Conservation (phyloP, 2,797 vertebrate genomes). For the Bovichtus variegatus region DNA sequence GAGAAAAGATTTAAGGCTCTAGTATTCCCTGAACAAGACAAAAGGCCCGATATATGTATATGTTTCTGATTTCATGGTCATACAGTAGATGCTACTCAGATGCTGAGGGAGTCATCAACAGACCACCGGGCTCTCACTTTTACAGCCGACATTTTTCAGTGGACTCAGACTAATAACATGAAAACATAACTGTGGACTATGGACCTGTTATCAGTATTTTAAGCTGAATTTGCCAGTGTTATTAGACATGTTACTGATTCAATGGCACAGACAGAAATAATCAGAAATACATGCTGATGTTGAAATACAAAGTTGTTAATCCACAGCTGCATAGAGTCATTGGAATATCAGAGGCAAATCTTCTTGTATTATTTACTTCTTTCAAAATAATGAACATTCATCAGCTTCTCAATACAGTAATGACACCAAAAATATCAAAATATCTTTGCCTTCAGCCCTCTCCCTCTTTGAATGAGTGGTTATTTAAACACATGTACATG, state of each 20-base stretch:
- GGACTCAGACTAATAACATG: constrained; percentile 60
- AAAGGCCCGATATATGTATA: constrained; percentile 46
- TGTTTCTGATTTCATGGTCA: constrained; percentile 47
- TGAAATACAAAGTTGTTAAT: constrained; percentile 51
- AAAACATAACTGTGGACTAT: constrained; percentile 49
- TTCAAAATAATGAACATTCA: constrained; percentile 61
- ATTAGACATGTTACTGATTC: constrained; percentile 64
- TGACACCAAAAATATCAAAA: constrained; percentile 47
- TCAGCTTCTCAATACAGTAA: constrained; percentile 71
- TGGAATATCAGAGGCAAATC: constrained; percentile 49
- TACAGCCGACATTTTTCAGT: constrained; percentile 55
- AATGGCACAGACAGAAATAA: constrained; percentile 34
- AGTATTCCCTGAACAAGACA: constrained; percentile 78
- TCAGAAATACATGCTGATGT: constrained; percentile 30
- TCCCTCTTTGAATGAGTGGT: constrained; percentile 68
- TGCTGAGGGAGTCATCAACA: constrained; percentile 51
- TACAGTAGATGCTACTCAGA: constrained; percentile 75
- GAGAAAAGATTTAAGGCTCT: constrained; percentile 68
- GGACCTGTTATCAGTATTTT: constrained; percentile 44
- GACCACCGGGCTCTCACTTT: constrained; percentile 40
- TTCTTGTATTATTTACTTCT: constrained; percentile 48
- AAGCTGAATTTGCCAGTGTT: constrained; percentile 73
- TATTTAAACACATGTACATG: constrained; percentile 56
- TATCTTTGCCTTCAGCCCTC: constrained; percentile 33
- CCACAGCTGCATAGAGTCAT: constrained; percentile 58